Conservation (phyloP, 2,113 vertebrate species). For the Eira barbara region DNA sequence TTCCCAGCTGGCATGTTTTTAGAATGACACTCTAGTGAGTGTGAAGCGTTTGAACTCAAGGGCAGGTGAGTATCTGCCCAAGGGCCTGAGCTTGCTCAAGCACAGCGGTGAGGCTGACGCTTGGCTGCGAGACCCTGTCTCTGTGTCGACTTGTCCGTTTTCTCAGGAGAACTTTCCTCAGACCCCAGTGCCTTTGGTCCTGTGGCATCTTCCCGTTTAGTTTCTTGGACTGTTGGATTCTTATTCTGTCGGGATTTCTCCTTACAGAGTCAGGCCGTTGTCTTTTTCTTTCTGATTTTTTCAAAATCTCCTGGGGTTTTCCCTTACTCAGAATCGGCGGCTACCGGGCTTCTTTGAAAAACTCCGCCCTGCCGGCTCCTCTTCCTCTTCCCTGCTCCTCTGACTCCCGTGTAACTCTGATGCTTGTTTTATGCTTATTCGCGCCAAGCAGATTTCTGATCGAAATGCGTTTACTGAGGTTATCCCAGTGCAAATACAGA, state of each 20-base stretch:
- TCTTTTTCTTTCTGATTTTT: background rate
- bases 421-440: background rate
- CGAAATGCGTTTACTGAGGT: background rate
- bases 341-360: background rate
- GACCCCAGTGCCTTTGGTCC: too few relatives aligned
- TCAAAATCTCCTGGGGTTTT: background rate
- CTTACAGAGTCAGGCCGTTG: background rate
- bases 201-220: background rate
- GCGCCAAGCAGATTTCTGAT: background rate
- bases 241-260: background rate
- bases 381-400: background rate
- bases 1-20: background rate
- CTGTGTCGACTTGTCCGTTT: background rate
- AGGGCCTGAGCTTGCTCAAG: background rate
- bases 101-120: background rate
- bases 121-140: background rate
- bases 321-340: background rate
- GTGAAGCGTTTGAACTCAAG: background rate
- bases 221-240: background rate
- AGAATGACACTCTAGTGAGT: background rate
- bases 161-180: background rate
- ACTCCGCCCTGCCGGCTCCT: background rate
- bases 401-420: background rate
- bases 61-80: background rate
- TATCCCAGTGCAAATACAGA: slow-evolving; percentile 3